Conservation (phyloP, 1,140 invertebrate species). For the Galleria mellonella region DNA sequence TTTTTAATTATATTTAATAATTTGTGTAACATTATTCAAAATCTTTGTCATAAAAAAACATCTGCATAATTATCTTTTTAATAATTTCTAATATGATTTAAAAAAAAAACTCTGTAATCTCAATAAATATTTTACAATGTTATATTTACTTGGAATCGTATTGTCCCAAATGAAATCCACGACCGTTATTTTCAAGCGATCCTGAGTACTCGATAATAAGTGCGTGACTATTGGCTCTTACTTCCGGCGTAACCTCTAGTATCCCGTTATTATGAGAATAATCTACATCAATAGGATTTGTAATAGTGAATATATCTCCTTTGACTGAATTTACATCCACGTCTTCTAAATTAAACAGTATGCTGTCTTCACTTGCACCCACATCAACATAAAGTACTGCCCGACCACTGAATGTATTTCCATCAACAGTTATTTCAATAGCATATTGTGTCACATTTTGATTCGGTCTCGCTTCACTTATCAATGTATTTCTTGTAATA, state of each 20-base stretch:
- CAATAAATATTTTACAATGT: too few species aligned
- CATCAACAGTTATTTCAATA: conserved; percentile 29
- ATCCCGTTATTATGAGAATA: conserved; percentile 18
- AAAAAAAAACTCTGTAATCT: too few species aligned
- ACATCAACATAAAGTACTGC: conserved; percentile 35
- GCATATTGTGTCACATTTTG: conserved; percentile 30
- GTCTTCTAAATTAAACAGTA: conserved; percentile 30
- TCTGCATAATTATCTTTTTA: too few species aligned
- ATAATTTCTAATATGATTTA: too few species aligned
- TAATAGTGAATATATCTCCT: conserved; percentile 28
- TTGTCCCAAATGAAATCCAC: conserved; percentile 28
- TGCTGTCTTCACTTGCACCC: conserved; percentile 22
- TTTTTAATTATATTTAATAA: too few species aligned
- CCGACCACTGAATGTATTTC: conserved; percentile 28
- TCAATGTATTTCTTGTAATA: conserved; percentile 3
- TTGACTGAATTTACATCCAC: conserved; percentile 27
- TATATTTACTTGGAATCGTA: conserved; percentile 30
- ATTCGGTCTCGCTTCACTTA: conserved; percentile 29
- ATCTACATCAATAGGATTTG: conserved; percentile 15
- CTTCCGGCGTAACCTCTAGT: conserved; percentile 26
- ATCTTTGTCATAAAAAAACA: too few species aligned
- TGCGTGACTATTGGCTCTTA: conserved; percentile 13
- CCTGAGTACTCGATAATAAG: conserved; percentile 58
- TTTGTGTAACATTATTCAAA: too few species aligned
- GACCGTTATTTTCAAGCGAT: conserved; percentile 35